Percentiles rank a stretch among this genome's conserved stretches.
Conservation (phyloP, 2,888 invertebrate genomes). For the Campoplex nolae region DNA sequence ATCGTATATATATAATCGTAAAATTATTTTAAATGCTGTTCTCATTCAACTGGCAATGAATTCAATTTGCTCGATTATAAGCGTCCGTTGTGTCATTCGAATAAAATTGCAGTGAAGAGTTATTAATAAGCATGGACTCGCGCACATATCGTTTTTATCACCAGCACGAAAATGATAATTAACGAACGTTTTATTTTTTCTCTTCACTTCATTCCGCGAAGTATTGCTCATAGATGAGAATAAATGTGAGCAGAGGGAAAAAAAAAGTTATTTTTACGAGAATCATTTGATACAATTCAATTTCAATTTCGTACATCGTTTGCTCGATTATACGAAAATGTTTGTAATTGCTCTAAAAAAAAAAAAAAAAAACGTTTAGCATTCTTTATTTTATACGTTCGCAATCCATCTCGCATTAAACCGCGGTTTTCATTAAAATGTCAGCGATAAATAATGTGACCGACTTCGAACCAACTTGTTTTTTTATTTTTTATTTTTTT, state of each 20-base stretch:
- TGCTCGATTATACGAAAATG: neutral
- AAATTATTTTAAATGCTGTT: slow-evolving; percentile 9
- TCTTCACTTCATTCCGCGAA: neutral
- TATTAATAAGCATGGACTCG: neutral
- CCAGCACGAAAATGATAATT: neutral
- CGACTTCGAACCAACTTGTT: neutral
- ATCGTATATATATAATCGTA: neutral
- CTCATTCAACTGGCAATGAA: slow-evolving; percentile 2
- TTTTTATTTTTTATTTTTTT: neutral
- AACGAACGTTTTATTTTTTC: neutral
- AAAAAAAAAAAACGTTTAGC: neutral
- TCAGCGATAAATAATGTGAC: neutral
- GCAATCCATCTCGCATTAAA: neutral
- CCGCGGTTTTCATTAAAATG: neutral
- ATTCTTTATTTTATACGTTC: neutral
- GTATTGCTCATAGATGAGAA: neutral
- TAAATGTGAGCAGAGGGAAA: neutral
- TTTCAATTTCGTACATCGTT: neutral
- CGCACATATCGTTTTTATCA: neutral
- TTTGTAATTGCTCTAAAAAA: neutral
- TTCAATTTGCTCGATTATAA: neutral
- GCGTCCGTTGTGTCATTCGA: slow-evolving; percentile 18
- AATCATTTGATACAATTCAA: too few species aligned
- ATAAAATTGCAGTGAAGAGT: slow-evolving; percentile 6
- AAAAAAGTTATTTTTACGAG: neutral